Evolutionary conservation across 2,888 invertebrate species (phyloP).

Genomic region (Arrhopalites spinosus): DNA sequence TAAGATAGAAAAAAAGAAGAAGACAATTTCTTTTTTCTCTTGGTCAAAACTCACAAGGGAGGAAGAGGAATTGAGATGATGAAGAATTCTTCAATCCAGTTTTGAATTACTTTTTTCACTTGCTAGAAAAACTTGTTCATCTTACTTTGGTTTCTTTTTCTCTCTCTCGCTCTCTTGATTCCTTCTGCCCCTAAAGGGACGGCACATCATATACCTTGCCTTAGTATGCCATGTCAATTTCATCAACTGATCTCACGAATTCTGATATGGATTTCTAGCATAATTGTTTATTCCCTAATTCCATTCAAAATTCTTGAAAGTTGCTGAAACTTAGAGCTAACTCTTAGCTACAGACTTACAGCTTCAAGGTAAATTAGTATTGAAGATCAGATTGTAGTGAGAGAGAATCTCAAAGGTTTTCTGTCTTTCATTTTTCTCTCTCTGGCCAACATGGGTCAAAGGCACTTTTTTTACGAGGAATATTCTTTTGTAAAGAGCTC

Average conservation of each 20-base stretch:
- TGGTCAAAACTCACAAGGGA: neutral
- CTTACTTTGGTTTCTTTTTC: conserved; percentile 20
- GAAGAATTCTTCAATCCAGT: conserved; percentile 34
- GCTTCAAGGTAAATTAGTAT: conserved; percentile 14
- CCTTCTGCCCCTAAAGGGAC: conserved; percentile 18
- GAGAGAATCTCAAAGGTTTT: neutral
- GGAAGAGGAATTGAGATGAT: neutral
- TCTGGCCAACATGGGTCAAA: neutral
- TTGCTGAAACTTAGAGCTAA: neutral
- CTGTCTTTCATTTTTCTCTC: neutral
- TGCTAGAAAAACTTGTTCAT: conserved; percentile 22
- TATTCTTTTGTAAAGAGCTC: no score
- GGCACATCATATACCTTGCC: conserved; percentile 10
- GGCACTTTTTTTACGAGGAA: no score
- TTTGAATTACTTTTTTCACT: conserved; percentile 29
- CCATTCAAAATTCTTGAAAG: conserved; percentile 18
- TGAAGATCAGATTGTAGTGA: neutral
- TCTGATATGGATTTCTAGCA: conserved; percentile 31
- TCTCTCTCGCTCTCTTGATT: conserved; percentile 7
- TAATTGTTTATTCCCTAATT: conserved; percentile 32
- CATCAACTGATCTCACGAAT: conserved; percentile 35
- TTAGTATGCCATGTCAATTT: conserved; percentile 30
- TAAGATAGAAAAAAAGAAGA: neutral
- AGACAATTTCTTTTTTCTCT: conserved; percentile 15
- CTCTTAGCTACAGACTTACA: neutral